Conservation (phyloP, 64 coral and sea anemone genomes). For the Hydrozoanthus tunicans region DNA sequence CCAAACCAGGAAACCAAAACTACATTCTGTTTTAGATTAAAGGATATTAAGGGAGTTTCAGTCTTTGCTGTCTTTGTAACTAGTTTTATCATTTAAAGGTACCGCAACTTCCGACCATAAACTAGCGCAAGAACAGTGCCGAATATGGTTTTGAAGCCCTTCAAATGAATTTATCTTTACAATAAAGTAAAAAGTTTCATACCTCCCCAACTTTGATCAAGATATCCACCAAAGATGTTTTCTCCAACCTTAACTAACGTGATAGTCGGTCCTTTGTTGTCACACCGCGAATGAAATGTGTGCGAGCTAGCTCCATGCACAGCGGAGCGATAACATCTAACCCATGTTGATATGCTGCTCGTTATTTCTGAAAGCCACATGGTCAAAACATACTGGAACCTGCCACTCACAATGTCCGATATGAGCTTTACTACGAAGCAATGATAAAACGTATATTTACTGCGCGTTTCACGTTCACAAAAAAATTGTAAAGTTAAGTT, state of each 20-base stretch:
- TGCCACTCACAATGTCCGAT: conserved; percentile 13
- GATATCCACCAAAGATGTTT: conserved; percentile 74
- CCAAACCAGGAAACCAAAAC: too few relatives aligned
- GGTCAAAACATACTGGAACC: background rate
- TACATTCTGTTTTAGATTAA: too few relatives aligned
- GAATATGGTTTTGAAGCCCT: too few relatives aligned
- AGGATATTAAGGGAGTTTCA: too few relatives aligned
- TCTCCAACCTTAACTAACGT: conserved; percentile 56
- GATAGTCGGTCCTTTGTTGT: conserved; percentile 73
- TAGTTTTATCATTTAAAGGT: too few relatives aligned
- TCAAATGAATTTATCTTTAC: background rate
- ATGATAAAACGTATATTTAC: background rate
- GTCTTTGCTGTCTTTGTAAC: too few relatives aligned
- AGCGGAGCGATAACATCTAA: conserved; percentile 58
- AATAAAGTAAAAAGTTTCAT: background rate
- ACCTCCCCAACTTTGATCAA: conserved; percentile 89
- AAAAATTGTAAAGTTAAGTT: too few relatives aligned
- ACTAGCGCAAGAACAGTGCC: too few relatives aligned
- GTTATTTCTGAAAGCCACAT: background rate
- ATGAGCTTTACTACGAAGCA: conserved; percentile 13
- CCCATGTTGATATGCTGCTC: conserved; percentile 27
- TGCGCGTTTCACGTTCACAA: too few relatives aligned
- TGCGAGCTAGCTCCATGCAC: conserved; percentile 23
- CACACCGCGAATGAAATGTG: conserved; percentile 71
- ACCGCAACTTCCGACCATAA: too few relatives aligned